phyloP scores from a whole-genome alignment of 2,888 invertebrate genomes.

The Cheilosia impressa region DNA sequence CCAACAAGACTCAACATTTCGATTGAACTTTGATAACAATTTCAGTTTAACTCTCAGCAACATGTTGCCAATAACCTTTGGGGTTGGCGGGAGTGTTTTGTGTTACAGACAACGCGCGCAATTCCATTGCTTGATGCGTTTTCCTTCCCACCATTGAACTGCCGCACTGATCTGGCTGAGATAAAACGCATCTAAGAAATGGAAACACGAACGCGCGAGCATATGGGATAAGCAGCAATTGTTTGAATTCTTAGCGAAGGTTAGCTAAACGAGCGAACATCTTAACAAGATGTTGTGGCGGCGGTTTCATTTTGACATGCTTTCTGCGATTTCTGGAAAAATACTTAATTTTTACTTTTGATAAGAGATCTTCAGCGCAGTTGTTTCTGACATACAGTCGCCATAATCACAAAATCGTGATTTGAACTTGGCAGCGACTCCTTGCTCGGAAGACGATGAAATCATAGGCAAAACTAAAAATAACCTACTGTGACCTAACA shows the following conservation, averaged over 20 bases:
- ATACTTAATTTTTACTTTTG: constrained; percentile 29
- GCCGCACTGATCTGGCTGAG: constrained; percentile 34
- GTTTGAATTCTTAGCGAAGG: constrained; percentile 52
- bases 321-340: constrained; percentile 23
- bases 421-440: too few relatives aligned
- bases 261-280: constrained; percentile 33
- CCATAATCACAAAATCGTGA: too few relatives aligned
- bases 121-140: constrained; percentile 55
- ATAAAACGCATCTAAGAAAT: constrained; percentile 38
- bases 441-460: too few relatives aligned
- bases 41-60: constrained; percentile 70
- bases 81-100: constrained; percentile 63
- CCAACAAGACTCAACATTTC: constrained; percentile 58
- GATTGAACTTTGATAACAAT: constrained; percentile 75
- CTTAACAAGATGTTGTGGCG: constrained; percentile 48
- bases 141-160: constrained; percentile 60
- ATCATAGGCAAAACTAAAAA: too few relatives aligned
- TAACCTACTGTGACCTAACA: too few relatives aligned
- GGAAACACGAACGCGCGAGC: constrained; percentile 19
- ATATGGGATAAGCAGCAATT: constrained; percentile 48
- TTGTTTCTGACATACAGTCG: too few relatives aligned
- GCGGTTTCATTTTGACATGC: constrained; percentile 13
- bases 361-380: constrained; percentile 12
- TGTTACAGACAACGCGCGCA: constrained; percentile 40
- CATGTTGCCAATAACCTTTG: constrained; percentile 75